phyloP scores from a whole-genome alignment of 1,140 invertebrate species.

The Leptonema lineaticorne region DNA sequence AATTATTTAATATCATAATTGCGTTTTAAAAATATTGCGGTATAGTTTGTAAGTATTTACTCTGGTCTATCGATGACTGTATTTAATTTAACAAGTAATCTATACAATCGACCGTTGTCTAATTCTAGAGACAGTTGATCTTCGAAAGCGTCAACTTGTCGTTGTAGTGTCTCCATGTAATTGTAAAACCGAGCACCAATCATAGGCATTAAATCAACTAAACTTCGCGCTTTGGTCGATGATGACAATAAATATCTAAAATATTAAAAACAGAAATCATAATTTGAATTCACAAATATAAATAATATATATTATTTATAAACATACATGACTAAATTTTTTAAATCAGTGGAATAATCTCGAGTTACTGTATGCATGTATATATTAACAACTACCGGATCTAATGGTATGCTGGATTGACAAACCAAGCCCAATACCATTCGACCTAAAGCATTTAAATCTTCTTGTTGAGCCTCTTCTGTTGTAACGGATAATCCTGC shows the following conservation, averaged over 20 bases:
- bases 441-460: conserved; percentile 88
- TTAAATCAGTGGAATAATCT: conserved; percentile 89
- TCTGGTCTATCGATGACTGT: conserved; percentile 93
- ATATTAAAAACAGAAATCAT: neutral
- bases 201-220: conserved; percentile 99
- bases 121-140: conserved; percentile 90
- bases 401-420: conserved; percentile 81
- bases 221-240: conserved; percentile 61
- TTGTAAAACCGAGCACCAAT: conserved; percentile 97
- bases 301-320: conserved; percentile 14
- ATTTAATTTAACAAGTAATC: conserved; percentile 86
- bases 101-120: conserved; percentile 90
- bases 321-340: conserved; percentile 88
- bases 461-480: conserved; percentile 71
- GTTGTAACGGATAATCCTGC: conserved; percentile 40
- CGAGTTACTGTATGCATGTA: conserved; percentile 87
- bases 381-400: conserved; percentile 76
- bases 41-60: conserved; percentile 57
- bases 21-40: neutral
- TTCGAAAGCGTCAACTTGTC: conserved; percentile 84
- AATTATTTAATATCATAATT: neutral
- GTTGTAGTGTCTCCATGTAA: conserved; percentile 87
- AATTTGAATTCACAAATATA: neutral
- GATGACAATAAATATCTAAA: conserved; percentile 75
- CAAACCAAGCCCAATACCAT: conserved; percentile 89